Evolutionary conservation across 2,888 invertebrate genomes (phyloP), one percentile per base, ranked within the genome.

Genomic region (Drosophila mimetica): DNA sequence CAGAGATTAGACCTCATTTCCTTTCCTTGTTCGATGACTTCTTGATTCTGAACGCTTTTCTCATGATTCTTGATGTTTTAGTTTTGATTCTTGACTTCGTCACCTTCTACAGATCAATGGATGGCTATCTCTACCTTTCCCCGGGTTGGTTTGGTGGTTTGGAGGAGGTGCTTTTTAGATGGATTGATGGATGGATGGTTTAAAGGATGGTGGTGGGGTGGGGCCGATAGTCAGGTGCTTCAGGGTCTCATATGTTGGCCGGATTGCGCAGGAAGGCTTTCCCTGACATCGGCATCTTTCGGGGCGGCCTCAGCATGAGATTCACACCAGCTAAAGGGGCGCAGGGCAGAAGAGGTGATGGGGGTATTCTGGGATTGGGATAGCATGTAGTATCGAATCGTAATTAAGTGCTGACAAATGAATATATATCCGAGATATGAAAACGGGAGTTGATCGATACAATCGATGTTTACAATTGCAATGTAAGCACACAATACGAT

Each of bases 241-340:
- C 4, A 5, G 11, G 14, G 11, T 61, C 39, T 61, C 39, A 57
- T 13, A 55, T 48, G 14, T 48, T 22, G 32, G 55, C 11, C 34
- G 14, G 47, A 14, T 25, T 36, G 36, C 47, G 67, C 41, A 42
- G n/a, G 7, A 22, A 48, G n/a, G 36, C 36, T 28, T 54, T 67
- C 6, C 41, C 22, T 4, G 47, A 41, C 54, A 42, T 20, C 22
- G 47, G 52, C 28, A 32, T 14, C 7, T 53, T 65, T n/a, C n/a
- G 18, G 3, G 16, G 25, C 18, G 30, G 32, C 30, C 36, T 42
- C 47, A 44, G 25, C 54, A 39, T 18, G 13, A 67, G 37, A 37
- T 54, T 54, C 47, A 37, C 48, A 42, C 47, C 50, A 54, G 36
- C 66, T 66, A 20, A 66, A 22, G 59, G 20, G 2, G 13, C 41